Percentiles rank a stretch among this genome's conserved stretches.
Conservation (phyloP, 1,140 invertebrate genomes). For the Hyposmocoma kahamanoa region DNA sequence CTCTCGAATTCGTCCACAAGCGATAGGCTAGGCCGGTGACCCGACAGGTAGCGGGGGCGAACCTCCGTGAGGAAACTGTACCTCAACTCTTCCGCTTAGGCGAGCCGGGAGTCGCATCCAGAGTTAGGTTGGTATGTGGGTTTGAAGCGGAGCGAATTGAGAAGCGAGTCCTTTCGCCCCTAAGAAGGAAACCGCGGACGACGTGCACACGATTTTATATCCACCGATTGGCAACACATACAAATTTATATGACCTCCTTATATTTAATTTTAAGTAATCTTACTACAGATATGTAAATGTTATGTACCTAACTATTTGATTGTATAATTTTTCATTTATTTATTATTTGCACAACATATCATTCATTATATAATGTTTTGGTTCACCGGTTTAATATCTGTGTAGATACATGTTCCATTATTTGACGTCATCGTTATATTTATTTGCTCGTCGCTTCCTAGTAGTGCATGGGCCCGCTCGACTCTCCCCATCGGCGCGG, state of each 20-base stretch:
- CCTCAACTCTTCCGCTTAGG: too few species aligned
- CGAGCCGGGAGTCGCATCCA: too few species aligned
- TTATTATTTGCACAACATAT: conserved; percentile 56
- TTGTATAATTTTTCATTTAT: conserved; percentile 31
- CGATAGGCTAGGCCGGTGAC: too few species aligned
- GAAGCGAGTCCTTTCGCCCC: too few species aligned
- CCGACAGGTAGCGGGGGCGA: too few species aligned
- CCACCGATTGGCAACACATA: conserved; percentile 10
- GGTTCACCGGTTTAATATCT: conserved; percentile 16
- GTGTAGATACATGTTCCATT: conserved; percentile 29
- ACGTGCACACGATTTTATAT: too few species aligned
- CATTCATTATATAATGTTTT: conserved; percentile 28
- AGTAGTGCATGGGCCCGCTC: conserved; percentile 24
- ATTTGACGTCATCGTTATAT: too few species aligned
- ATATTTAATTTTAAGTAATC: conserved; percentile 31
- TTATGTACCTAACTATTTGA: conserved; percentile 25
- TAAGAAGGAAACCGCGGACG: too few species aligned
- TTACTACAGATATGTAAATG: conserved; percentile 11
- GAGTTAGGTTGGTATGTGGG: too few species aligned
- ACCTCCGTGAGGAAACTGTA: too few species aligned
- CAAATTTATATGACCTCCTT: conserved; percentile 9
- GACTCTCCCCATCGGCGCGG: not conserved
- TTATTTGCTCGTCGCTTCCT: conserved; percentile 47
- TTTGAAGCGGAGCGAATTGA: too few species aligned
- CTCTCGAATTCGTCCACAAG: too few species aligned